Evolutionary conservation across 1,140 invertebrate genomes (phyloP).

Genomic region (Camponotus floridanus): DNA sequence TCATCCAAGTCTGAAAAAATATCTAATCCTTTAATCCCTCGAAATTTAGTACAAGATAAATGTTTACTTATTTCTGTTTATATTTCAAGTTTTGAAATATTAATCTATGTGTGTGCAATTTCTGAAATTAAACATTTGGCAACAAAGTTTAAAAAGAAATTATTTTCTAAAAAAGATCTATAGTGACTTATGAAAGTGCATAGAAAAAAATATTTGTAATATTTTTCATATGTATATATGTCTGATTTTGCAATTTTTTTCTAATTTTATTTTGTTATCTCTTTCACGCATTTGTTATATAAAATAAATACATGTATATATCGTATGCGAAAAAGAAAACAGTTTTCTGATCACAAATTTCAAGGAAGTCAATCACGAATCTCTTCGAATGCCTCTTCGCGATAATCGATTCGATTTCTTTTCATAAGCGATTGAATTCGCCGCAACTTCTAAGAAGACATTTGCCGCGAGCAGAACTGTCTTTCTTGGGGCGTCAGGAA

Average conservation of each 20-base stretch:
- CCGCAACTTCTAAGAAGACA: conserved; percentile 4
- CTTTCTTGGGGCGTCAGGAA: not conserved
- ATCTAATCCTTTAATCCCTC: not conserved
- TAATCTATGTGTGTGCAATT: not conserved
- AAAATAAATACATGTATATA: not conserved
- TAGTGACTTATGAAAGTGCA: not conserved
- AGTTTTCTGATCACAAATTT: not conserved
- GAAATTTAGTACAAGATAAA: not conserved
- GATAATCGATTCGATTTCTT: not conserved
- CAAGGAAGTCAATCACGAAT: not conserved
- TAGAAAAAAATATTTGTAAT: not conserved
- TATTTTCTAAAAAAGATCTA: not conserved
- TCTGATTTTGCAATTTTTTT: conserved; percentile 1
- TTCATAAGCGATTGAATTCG: not conserved
- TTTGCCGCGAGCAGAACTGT: not conserved
- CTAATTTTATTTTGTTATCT: not conserved
- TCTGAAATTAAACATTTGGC: not conserved
- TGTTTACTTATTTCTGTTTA: not conserved
- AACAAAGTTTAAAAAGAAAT: not conserved
- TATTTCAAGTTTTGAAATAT: not conserved
- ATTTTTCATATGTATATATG: not conserved
- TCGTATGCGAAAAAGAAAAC: not conserved
- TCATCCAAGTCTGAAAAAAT: conserved; percentile 13
- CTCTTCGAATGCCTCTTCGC: not conserved
- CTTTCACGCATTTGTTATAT: not conserved